Conservation (phyloP, 2,888 invertebrate genomes). For the Agrochola litura region DNA sequence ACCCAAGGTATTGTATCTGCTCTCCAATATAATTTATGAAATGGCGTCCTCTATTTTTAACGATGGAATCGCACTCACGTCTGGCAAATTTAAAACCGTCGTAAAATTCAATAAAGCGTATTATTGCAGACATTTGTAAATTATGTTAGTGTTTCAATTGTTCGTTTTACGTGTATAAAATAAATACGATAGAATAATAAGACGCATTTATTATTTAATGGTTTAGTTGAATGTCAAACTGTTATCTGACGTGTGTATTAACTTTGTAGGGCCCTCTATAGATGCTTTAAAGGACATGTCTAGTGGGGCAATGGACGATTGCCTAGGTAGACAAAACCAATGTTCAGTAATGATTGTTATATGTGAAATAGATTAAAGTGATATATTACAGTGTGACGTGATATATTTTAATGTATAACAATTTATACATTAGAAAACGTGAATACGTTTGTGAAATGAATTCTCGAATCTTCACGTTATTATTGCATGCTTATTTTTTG, state of each 20-base stretch:
- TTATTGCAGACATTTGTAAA: conserved; percentile 70
- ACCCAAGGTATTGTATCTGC: conserved; percentile 56
- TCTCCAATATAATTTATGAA: conserved; percentile 66
- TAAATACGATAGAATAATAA: conserved; percentile 60
- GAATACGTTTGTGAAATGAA: background rate
- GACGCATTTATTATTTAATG: conserved; percentile 49
- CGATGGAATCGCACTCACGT: conserved; percentile 66
- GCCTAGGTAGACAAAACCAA: too few relatives aligned
- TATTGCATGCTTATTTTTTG: background rate
- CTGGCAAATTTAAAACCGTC: conserved; percentile 67
- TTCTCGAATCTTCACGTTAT: background rate
- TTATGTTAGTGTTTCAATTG: conserved; percentile 69
- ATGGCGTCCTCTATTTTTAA: conserved; percentile 68
- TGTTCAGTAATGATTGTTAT: too few relatives aligned
- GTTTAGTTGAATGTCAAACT: conserved; percentile 40
- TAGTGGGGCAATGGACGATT: too few relatives aligned
- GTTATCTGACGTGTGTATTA: conserved; percentile 40
- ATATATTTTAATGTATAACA: too few relatives aligned
- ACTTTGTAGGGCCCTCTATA: conserved; percentile 21
- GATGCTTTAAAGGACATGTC: background rate
- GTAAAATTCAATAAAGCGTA: conserved; percentile 72
- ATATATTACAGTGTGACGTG: too few relatives aligned
- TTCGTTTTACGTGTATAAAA: conserved; percentile 60
- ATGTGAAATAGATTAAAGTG: too few relatives aligned
- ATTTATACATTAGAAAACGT: too few relatives aligned